Evolutionary conservation across 23 tunicate species (phyloP), one percentile per base, ranked within the genome.

Genomic region (Styela plicata): DNA sequence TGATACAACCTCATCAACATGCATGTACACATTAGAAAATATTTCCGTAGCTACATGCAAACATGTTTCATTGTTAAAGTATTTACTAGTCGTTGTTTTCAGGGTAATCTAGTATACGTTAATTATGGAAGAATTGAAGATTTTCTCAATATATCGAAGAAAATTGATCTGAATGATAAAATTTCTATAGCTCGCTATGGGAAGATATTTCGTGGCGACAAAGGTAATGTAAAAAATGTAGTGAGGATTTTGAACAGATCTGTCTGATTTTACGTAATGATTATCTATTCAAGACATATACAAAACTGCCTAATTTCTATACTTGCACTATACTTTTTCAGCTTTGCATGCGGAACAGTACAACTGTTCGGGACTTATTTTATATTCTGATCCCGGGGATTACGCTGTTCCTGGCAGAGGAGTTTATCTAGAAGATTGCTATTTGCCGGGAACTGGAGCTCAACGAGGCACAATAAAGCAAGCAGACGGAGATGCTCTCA

Each of bases 361-460:
- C 85, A 84, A 85, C 65, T 89, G 94, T 63, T 30, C 66, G 2
- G 94, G 94, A 79, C 79, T 89, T 33, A 89, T 89, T 19, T 67
- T 89, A 1, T 89, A 89, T 37, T 89, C 94, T 36, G 94, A 89
- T 74, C 94, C 94, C 1, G 69, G 26, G 3, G 94, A 89, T 78
- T 89, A 89, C 94, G 71, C 94, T 1, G 84, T 89, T 21, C 78
- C 88, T 10, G 87, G 94, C 77, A 80, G 57, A 52, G 88, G 85
- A 25, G 94, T 89, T 33, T 89, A 89, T 65, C 94, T 88, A 2
- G 70, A 84, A 28, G 82, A 73, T 31, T 84, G 88, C 85, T 89
- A 78, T 71, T 84, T 89, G 7, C 94, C 94, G 25, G 64, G 80
- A 2, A 89, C 94, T 36, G 94, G 94, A 27, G 94, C 69, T 29